Percentiles rank a stretch among this genome's conserved stretches.
Conservation (phyloP, 2,888 invertebrate genomes). For the Epistrophella euchroma region DNA sequence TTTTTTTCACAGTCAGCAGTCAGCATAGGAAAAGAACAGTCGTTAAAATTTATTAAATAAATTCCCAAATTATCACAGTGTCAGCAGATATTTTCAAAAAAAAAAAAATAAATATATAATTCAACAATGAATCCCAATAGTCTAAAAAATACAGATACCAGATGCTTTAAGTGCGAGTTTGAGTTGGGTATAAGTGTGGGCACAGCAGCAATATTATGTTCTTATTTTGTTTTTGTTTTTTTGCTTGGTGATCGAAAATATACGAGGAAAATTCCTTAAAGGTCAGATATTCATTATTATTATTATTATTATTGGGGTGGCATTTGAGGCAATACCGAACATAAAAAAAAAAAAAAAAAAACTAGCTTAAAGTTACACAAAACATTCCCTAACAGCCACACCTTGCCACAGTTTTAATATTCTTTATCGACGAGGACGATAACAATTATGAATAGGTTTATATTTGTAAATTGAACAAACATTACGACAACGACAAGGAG, state of each 20-base stretch:
- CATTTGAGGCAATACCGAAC: conserved; percentile 43
- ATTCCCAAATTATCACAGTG: conserved; percentile 47
- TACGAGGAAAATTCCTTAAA: conserved; percentile 45
- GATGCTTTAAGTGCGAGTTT: conserved; percentile 27
- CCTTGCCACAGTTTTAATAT: conserved; percentile 45
- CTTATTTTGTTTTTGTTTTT: conserved; percentile 10
- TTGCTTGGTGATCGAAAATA: conserved; percentile 43
- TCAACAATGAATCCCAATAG: conserved; percentile 40
- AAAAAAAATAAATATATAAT: conserved; percentile 22
- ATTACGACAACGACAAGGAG: not conserved
- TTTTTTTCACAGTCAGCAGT: conserved; percentile 40
- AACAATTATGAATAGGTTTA: conserved; percentile 65
- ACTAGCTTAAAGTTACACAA: conserved; percentile 8
- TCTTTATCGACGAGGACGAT: conserved; percentile 38
- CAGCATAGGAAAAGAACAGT: conserved; percentile 1
- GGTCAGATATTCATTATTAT: conserved; percentile 58
- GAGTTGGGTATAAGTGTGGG: conserved; percentile 1
- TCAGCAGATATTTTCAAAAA: conserved; percentile 61
- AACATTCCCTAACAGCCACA: conserved; percentile 56
- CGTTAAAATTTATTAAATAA: conserved; percentile 67
- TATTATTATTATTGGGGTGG: conserved; percentile 52
- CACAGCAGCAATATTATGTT: conserved; percentile 25
- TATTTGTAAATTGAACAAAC: conserved; percentile 47
- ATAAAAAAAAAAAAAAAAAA: conserved; percentile 19
- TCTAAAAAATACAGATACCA: conserved; percentile 19